Evolutionary conservation across 2,113 vertebrate genomes (phyloP).

Genomic region (Canis aureus): DNA sequence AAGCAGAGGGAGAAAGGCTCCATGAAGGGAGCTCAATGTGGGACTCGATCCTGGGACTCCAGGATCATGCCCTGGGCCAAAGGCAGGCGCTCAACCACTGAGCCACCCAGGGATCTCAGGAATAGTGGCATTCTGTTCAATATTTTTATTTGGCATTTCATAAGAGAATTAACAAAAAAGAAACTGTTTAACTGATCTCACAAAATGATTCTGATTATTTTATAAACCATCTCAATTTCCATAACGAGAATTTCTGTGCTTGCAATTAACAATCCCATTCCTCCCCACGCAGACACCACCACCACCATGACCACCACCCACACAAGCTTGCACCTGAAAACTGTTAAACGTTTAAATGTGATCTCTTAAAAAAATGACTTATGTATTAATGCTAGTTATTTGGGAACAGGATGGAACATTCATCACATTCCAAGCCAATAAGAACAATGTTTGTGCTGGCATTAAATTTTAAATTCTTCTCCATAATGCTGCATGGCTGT

Average conservation of each 20-base stretch:
- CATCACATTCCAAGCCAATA: neutral
- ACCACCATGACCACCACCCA: neutral
- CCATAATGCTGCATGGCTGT: neutral
- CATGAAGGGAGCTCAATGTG: no score
- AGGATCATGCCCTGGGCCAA: no score
- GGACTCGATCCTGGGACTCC: no score
- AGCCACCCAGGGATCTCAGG: no score
- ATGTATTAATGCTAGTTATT: neutral
- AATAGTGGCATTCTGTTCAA: neutral
- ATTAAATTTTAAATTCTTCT: neutral
- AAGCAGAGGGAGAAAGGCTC: no score
- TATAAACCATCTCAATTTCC: neutral
- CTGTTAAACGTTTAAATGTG: conserved; percentile 9
- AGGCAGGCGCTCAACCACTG: no score
- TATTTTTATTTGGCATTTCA: neutral
- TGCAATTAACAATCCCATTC: neutral
- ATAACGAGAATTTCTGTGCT: neutral
- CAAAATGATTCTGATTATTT: neutral
- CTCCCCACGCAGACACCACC: neutral
- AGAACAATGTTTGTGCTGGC: neutral
- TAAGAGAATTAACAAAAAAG: neutral
- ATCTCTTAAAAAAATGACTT: conserved; percentile 14
- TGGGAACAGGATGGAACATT: neutral
- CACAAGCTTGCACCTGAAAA: neutral
- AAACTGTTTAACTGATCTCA: neutral